phyloP scores from a whole-genome alignment of 2,888 invertebrate genomes.

The Erebia aethiops region DNA sequence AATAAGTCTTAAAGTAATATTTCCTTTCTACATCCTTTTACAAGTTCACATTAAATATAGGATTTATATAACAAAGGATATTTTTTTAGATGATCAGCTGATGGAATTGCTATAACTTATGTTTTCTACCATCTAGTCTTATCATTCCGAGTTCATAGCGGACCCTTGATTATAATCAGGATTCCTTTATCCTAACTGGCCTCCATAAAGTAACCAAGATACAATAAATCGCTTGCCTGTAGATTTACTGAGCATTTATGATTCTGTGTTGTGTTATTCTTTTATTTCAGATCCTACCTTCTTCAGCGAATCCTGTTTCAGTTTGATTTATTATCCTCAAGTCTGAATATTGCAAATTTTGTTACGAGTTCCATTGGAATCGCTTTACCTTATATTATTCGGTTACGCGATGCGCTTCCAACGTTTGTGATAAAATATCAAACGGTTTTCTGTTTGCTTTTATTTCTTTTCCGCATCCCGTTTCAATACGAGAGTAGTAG shows the following conservation, averaged over 20 bases:
- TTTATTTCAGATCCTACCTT: constrained; percentile 14
- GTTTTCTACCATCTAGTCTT: too few species aligned
- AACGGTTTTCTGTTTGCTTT: constrained; percentile 15
- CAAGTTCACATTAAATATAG: too few species aligned
- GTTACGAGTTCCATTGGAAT: constrained; percentile 17
- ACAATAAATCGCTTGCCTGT: neutral
- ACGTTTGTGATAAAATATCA: constrained; percentile 16
- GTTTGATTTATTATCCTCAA: constrained; percentile 22
- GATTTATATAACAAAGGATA: too few species aligned
- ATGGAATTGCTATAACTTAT: too few species aligned
- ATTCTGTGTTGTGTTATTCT: constrained; percentile 2
- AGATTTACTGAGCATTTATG: neutral
- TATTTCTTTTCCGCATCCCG: constrained; percentile 9
- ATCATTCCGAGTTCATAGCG: too few species aligned
- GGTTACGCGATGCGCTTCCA: constrained; percentile 16
- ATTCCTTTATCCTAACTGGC: neutral
- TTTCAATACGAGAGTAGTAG: constrained; percentile 4
- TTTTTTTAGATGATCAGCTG: too few species aligned
- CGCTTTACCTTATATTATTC: constrained; percentile 6
- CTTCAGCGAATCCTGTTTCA: constrained; percentile 7
- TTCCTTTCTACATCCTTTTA: too few species aligned
- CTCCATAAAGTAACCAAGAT: neutral
- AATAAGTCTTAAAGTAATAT: too few species aligned
- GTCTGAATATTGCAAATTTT: constrained; percentile 22
- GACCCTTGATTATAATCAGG: neutral